Evolutionary conservation across 30 jellyfish, hydroid and myxozoan species (phyloP).

Genomic region (Hydractinia symbiolongicarpus): DNA sequence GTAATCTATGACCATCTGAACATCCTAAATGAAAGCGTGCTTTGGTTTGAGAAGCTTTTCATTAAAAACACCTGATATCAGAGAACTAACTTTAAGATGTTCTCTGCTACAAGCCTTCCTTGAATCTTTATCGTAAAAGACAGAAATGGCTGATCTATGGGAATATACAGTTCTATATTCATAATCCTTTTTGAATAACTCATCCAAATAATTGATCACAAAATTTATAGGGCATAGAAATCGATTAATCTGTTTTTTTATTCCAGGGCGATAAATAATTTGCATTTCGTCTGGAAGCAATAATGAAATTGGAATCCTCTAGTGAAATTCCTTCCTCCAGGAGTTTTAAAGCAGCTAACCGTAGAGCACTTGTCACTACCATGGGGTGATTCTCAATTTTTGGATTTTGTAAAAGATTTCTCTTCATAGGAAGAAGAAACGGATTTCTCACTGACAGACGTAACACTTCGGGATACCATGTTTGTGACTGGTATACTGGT

Average conservation of each 20-base stretch:
- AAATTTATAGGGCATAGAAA: not conserved
- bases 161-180: not conserved
- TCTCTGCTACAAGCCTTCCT: not conserved
- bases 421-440: too few species aligned
- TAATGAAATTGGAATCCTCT: not conserved
- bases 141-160: not conserved
- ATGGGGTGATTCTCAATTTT: too few species aligned
- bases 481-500: too few species aligned
- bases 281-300: slow-evolving; percentile 3
- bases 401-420: too few species aligned
- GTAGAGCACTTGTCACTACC: too few species aligned
- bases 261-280: not conserved
- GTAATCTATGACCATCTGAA: too few species aligned
- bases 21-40: too few species aligned
- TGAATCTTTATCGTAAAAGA: not conserved
- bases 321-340: not conserved
- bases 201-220: not conserved
- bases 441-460: too few species aligned
- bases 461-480: too few species aligned
- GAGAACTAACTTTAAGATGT: not conserved
- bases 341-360: not conserved
- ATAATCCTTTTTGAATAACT: not conserved
- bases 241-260: not conserved
- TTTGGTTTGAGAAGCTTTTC: not conserved
- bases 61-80: too few species aligned